phyloP scores from a whole-genome alignment of 2,888 invertebrate species.

The Xylota segnis region DNA sequence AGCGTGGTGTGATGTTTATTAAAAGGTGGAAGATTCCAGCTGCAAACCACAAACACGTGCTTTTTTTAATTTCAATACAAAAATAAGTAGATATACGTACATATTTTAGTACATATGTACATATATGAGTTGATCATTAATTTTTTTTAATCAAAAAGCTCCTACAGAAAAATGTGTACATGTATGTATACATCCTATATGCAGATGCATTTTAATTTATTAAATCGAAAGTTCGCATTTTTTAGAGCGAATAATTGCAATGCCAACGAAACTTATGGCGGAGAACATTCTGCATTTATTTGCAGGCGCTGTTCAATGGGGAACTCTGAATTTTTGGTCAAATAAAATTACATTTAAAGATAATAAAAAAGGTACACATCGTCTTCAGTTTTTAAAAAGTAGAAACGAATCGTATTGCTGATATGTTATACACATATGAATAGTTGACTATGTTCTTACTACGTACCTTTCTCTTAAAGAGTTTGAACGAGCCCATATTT shows the following conservation, averaged over 20 bases:
- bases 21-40: conserved; percentile 36
- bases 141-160: conserved; percentile 47
- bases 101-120: not conserved
- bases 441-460: too few relatives aligned
- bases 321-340: not conserved
- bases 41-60: conserved; percentile 30
- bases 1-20: conserved; percentile 24
- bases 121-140: conserved; percentile 44
- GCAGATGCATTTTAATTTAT: conserved; percentile 57
- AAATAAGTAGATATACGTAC: conserved; percentile 9
- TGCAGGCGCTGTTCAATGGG: not conserved
- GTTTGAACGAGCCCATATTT: too few relatives aligned
- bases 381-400: too few relatives aligned
- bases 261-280: conserved; percentile 23
- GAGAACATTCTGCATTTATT: conserved; percentile 17
- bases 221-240: conserved; percentile 57
- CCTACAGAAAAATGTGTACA: conserved; percentile 1
- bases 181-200: conserved; percentile 2
- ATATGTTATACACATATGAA: too few relatives aligned
- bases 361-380: not conserved
- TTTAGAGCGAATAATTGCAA: conserved; percentile 63
- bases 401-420: too few relatives aligned
- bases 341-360: not conserved
- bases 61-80: conserved; percentile 47
- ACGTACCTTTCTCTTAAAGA: too few relatives aligned